Conservation (phyloP, 2,113 vertebrate species). For the Ibidorhyncha struthersii region DNA sequence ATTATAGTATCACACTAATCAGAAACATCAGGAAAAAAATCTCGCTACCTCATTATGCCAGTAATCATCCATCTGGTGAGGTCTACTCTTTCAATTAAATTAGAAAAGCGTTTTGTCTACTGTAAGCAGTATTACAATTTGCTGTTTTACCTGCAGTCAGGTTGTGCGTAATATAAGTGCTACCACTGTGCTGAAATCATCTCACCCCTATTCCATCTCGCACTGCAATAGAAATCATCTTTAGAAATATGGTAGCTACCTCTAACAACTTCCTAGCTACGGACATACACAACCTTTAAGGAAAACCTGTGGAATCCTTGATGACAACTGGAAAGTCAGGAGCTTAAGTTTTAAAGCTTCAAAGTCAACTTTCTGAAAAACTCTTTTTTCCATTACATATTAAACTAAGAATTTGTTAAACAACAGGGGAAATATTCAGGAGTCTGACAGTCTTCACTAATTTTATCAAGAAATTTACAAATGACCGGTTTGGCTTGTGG, state of each 20-base stretch:
- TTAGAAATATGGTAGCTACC: neutral
- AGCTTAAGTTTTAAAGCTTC: neutral
- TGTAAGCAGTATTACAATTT: neutral
- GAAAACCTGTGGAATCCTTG: neutral
- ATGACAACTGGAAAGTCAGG: neutral
- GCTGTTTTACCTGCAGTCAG: neutral
- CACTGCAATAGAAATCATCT: neutral
- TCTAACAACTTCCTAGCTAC: neutral
- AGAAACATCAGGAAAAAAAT: neutral
- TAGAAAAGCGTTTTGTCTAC: neutral
- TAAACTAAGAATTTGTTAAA: neutral
- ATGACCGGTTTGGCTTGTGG: neutral
- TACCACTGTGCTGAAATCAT: neutral
- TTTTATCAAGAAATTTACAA: neutral
- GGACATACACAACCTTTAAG: neutral
- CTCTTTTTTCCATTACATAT: neutral
- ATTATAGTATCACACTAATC: neutral
- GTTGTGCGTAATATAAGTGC: neutral
- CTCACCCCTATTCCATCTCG: neutral
- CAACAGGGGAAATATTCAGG: neutral
- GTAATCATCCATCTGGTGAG: neutral
- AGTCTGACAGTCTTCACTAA: neutral
- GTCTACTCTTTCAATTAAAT: neutral
- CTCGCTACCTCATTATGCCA: neutral
- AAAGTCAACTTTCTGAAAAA: neutral